Evolutionary conservation across 2,888 invertebrate genomes (phyloP).

Genomic region (Bellardia bayeri): DNA sequence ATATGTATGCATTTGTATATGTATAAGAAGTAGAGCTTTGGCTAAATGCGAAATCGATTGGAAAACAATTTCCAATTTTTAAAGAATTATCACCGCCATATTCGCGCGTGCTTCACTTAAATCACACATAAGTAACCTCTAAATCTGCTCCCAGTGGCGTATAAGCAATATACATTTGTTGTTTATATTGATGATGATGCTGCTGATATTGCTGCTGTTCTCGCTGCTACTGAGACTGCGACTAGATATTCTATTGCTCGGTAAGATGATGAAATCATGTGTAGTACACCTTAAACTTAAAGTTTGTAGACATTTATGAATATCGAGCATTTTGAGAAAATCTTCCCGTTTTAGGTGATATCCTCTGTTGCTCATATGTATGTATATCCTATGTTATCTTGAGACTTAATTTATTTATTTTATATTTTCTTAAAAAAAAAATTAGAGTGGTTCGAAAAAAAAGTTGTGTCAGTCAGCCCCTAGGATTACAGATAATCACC

Average conservation of each 20-base stretch:
- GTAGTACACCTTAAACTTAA: neutral
- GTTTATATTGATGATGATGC: constrained; percentile 45
- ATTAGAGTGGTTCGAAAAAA: too few species aligned
- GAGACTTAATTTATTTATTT: too few species aligned
- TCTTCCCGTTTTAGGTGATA: too few species aligned
- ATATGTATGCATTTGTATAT: neutral
- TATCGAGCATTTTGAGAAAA: too few species aligned
- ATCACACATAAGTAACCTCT: constrained; percentile 84
- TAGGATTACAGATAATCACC: too few species aligned
- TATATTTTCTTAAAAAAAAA: too few species aligned
- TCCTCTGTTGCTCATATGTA: too few species aligned
- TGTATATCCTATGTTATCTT: too few species aligned
- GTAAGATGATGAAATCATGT: constrained; percentile 3
- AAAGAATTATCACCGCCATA: constrained; percentile 84
- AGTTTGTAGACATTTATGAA: neutral
- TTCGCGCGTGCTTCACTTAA: constrained; percentile 83
- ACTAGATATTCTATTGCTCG: neutral
- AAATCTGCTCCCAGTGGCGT: constrained; percentile 81
- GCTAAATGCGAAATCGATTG: constrained; percentile 84
- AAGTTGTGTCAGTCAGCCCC: too few species aligned
- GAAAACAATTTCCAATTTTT: constrained; percentile 84
- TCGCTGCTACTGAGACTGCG: neutral
- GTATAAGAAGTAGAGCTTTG: constrained; percentile 77
- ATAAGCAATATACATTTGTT: constrained; percentile 57
- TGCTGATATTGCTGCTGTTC: neutral